These are phyloP conservation scores for Eucidaris tribuloides DNA, from an alignment of 35 echinoderm and acorn worm genomes.

Conservation along the genomic window DNA sequence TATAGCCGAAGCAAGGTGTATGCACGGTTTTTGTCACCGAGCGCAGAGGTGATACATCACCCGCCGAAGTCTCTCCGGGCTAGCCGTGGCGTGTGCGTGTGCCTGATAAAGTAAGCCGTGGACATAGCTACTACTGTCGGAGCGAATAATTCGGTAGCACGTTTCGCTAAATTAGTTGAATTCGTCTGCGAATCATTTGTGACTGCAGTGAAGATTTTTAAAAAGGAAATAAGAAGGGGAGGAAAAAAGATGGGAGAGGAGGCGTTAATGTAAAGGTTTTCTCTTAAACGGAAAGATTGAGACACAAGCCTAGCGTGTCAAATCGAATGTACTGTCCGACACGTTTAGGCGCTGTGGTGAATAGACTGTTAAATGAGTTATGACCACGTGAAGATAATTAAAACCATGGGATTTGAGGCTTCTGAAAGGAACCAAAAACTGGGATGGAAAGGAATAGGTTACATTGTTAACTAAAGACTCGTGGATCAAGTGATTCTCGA, in stretches of 20 bases:
- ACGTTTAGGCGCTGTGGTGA: background rate
- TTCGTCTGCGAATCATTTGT: constrained; percentile 21
- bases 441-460: too few relatives aligned
- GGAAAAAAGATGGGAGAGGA: too few relatives aligned
- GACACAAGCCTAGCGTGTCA: background rate
- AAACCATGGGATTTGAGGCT: too few relatives aligned
- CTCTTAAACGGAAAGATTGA: too few relatives aligned
- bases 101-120: constrained; percentile 24
- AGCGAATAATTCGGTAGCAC: constrained; percentile 23
- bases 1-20: background rate
- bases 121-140: background rate
- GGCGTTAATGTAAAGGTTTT: constrained; percentile 2
- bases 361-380: background rate
- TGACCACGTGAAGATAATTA: background rate
- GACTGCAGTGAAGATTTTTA: constrained; percentile 20
- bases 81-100: background rate
- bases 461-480: too few relatives aligned
- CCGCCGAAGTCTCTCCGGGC: constrained; percentile 17
- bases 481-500: too few relatives aligned
- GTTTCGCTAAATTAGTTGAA: constrained; percentile 38
- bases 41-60: constrained; percentile 34
- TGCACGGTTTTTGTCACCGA: background rate
- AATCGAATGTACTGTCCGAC: constrained; percentile 8
- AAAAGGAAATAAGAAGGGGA: too few relatives aligned
- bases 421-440: too few relatives aligned